phyloP scores from a whole-genome alignment of 2,888 invertebrate genomes.

The Anoncus sp. region DNA sequence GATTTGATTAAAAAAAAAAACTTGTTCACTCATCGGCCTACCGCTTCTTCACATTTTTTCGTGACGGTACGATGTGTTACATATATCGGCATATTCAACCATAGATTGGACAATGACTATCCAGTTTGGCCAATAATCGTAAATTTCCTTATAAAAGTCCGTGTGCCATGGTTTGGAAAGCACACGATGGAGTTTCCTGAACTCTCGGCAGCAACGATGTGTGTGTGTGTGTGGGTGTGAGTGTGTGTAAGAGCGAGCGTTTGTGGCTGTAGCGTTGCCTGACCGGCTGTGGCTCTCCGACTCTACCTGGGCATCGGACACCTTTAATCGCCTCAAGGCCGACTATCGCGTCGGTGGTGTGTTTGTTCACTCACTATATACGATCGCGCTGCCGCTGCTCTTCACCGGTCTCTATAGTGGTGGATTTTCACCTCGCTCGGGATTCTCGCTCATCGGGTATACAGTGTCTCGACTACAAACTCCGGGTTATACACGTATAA shows the following conservation, averaged over 20 bases:
- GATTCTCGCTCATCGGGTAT: constrained; percentile 17
- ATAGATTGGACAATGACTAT: constrained; percentile 1
- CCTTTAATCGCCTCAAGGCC: constrained; percentile 78
- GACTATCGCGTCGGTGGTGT: constrained; percentile 66
- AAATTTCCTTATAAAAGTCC: neutral
- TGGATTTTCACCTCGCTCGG: constrained; percentile 30
- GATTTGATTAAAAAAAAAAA: neutral
- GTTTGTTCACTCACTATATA: constrained; percentile 18
- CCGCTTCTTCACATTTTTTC: neutral
- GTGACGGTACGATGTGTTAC: too few relatives aligned
- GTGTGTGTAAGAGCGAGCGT: neutral
- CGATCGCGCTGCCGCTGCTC: constrained; percentile 11
- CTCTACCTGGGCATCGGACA: constrained; percentile 59
- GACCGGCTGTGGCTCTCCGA: constrained; percentile 49
- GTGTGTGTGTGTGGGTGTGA: constrained; percentile 6
- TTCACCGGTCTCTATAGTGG: constrained; percentile 9
- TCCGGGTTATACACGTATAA: constrained; percentile 10
- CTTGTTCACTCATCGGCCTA: neutral
- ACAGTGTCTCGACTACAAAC: constrained; percentile 11
- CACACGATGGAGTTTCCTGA: constrained; percentile 73
- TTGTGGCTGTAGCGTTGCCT: constrained; percentile 30
- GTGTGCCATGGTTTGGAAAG: constrained; percentile 71
- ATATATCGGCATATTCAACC: neutral
- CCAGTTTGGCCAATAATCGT: constrained; percentile 17
- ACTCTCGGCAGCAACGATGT: constrained; percentile 61